Evolutionary conservation across 2,113 vertebrate genomes (phyloP).

Genomic region (Neoarius graeffei): DNA sequence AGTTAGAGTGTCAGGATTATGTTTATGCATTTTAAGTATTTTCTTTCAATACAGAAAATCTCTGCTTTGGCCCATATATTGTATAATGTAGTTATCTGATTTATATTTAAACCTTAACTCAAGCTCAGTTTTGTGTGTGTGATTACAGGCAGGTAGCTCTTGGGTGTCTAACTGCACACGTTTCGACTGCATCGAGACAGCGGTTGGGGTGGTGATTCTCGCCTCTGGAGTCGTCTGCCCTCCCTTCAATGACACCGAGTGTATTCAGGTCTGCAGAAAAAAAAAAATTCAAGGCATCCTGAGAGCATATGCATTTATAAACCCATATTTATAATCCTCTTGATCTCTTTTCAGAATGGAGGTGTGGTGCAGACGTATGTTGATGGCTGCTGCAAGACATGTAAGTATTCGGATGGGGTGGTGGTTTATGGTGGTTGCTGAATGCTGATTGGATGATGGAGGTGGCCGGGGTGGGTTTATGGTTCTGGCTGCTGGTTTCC

Average conservation of each 20-base stretch:
- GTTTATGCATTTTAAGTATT: neutral
- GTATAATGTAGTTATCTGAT: too few relatives aligned
- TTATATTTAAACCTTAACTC: neutral
- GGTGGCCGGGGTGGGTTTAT: constrained; percentile 37
- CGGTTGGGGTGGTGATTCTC: constrained; percentile 79
- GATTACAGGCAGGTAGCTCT: constrained; percentile 82
- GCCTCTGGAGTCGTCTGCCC: constrained; percentile 90
- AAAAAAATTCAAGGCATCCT: neutral
- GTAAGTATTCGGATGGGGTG: constrained; percentile 79
- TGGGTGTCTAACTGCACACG: constrained; percentile 93
- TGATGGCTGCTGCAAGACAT: constrained; percentile 96
- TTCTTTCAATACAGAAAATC: neutral
- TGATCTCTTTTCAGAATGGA: constrained; percentile 82
- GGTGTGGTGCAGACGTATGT: constrained; percentile 88
- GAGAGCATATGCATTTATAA: neutral
- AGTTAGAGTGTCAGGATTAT: neutral
- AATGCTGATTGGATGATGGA: constrained; percentile 37
- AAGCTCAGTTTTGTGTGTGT: constrained; percentile 5
- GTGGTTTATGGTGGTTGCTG: constrained; percentile 66
- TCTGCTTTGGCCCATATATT: neutral
- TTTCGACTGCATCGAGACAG: constrained; percentile 86
- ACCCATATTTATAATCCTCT: constrained; percentile 5
- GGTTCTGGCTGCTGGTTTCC: constrained; percentile 59
- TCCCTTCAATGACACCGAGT: constrained; percentile 93
- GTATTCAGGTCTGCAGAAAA: constrained; percentile 85